These are phyloP conservation scores for Stichopus horrens DNA, from an alignment of 53 echinoderm and acorn worm genomes.

Conservation along the genomic window DNA sequence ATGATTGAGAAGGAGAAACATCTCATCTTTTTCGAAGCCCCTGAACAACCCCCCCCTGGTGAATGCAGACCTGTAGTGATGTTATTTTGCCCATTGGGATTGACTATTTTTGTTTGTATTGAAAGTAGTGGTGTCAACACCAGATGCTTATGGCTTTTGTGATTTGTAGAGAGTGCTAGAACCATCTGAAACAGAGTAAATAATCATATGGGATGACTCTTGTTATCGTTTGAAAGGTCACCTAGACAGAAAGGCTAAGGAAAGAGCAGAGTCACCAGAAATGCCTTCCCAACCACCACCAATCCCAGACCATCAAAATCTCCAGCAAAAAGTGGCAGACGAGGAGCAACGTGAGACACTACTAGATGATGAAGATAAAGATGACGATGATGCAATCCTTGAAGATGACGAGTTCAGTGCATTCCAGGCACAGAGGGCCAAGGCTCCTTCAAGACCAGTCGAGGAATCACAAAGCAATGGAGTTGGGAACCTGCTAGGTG, in stretches of 20 bases:
- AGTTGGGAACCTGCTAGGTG: slow-evolving; percentile 52
- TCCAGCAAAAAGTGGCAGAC: slow-evolving; percentile 3
- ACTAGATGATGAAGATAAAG: slow-evolving; percentile 59
- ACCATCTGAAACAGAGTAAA: no score
- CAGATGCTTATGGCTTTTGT: no score
- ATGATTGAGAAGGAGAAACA: no score
- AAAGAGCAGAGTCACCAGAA: slow-evolving; percentile 55
- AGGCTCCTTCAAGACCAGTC: background rate
- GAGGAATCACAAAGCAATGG: slow-evolving; percentile 32
- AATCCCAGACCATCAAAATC: slow-evolving; percentile 38
- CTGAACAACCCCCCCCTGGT: no score
- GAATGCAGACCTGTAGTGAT: no score
- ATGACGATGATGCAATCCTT: slow-evolving; percentile 50
- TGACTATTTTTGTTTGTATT: no score
- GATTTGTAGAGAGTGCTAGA: no score
- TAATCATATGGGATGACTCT: no score
- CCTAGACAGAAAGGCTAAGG: slow-evolving; percentile 76
- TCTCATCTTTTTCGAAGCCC: no score
- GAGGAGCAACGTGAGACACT: slow-evolving; percentile 51
- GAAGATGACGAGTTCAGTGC: slow-evolving; percentile 76
- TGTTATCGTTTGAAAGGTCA: slow-evolving; percentile 50
- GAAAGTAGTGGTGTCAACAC: no score
- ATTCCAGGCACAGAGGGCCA: slow-evolving; percentile 62
- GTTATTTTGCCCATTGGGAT: no score
- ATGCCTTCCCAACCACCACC: slow-evolving; percentile 21